Percentiles rank a stretch among this genome's conserved stretches.
These are phyloP conservation scores for Coenonympha arcania DNA, from an alignment of 2,888 invertebrate genomes.

Conservation along the genomic window DNA sequence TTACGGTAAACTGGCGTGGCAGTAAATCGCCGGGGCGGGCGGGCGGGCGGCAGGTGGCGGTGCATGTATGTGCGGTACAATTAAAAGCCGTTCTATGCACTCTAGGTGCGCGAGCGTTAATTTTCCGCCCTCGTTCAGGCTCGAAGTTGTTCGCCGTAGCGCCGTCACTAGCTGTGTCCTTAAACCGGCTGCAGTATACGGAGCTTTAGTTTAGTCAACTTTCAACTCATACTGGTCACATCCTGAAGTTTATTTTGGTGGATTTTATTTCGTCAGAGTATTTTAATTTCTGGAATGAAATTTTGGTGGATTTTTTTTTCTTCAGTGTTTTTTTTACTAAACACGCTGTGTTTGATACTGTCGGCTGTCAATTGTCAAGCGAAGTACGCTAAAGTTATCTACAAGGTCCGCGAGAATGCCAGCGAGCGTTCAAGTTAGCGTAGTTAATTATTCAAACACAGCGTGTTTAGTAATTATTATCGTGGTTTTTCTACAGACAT, in stretches of 20 bases:
- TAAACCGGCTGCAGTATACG: not conserved
- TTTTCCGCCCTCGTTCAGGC: constrained; percentile 14
- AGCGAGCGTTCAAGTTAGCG: not conserved
- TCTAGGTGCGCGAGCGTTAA: constrained; percentile 15
- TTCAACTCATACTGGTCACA: not conserved
- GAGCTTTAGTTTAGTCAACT: not conserved
- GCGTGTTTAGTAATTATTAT: no score
- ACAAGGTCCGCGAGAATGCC: no score
- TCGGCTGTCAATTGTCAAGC: no score
- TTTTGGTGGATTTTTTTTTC: no score
- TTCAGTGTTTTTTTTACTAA: no score
- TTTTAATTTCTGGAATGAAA: no score
- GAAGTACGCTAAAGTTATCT: no score
- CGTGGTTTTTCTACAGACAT: no score
- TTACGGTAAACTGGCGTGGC: not conserved
- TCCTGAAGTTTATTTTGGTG: not conserved
- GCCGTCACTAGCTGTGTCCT: constrained; percentile 9
- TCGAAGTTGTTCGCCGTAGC: constrained; percentile 6
- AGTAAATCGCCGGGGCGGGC: not conserved
- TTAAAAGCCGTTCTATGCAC: constrained; percentile 17
- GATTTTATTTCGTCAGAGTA: no score
- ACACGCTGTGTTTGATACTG: no score
- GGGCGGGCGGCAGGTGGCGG: constrained; percentile 1
- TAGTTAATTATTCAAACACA: no score
- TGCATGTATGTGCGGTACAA: constrained; percentile 10